Evolutionary conservation across 2,888 invertebrate genomes (phyloP).

Genomic region (Caenorhabditis drosophilae): DNA sequence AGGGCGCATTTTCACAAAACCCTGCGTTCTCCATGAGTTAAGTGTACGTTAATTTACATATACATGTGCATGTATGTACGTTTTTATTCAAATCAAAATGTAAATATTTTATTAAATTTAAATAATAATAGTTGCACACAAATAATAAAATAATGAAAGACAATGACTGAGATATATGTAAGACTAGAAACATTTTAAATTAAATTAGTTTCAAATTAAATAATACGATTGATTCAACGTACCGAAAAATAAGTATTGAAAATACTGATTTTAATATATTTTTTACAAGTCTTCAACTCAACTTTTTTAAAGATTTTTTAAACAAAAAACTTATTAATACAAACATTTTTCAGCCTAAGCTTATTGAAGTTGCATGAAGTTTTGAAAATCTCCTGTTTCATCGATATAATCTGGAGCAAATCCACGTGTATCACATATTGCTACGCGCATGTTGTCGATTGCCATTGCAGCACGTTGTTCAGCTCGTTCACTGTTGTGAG

Average conservation of each 20-base stretch:
- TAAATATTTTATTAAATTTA: too few relatives aligned
- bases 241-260: conserved; percentile 8
- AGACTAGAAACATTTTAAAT: too few relatives aligned
- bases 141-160: too few relatives aligned
- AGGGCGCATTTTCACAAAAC: conserved; percentile 3
- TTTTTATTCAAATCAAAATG: too few relatives aligned
- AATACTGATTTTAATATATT: neutral
- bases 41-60: too few relatives aligned
- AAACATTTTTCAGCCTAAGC: too few relatives aligned
- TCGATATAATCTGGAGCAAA: conserved; percentile 54
- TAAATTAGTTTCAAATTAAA: too few relatives aligned
- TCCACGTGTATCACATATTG: conserved; percentile 60
- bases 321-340: too few relatives aligned
- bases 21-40: too few relatives aligned
- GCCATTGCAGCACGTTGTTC: conserved; percentile 61
- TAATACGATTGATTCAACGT: conserved; percentile 17
- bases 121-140: too few relatives aligned
- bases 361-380: conserved; percentile 13
- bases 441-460: conserved; percentile 66
- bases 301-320: too few relatives aligned
- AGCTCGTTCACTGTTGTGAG: conserved; percentile 61
- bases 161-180: neutral
- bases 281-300: neutral
- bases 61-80: too few relatives aligned
- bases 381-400: conserved; percentile 37